Base-by-base conservation (phyloP, 2,113 vertebrate species). In the Vidua chalybeata region DNA sequence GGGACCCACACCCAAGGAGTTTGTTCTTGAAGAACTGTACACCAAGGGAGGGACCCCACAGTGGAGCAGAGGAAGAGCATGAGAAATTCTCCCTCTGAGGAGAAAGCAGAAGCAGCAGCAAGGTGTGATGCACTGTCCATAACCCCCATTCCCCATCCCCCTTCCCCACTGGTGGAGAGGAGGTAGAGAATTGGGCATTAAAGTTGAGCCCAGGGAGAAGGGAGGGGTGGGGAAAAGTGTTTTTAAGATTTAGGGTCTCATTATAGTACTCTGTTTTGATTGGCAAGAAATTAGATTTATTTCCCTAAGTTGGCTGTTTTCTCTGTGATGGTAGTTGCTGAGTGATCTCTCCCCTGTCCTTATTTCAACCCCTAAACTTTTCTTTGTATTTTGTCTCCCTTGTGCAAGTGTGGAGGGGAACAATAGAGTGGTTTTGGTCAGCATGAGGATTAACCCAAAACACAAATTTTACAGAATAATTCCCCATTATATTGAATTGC, bases 1-100 rank as follows among this genome's bases (percentile, higher is more conserved):
- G 7, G 4, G 8, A 30, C 22, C 5, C 7, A 22, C 9, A 7
- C 5, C 18, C 45, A 3, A 64, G 21, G 11, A 48, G 7, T 6
- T 22, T 66, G 10, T 12, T 75, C 13, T 15, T 52, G 33, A 58
- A 75, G 55, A 12, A 15, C 49, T 58, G 19, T 15, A 54, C 2
- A 15, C 7, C 4, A 14, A 18, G 9, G 15, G 28, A 49, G 10
- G 1, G 14, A n/a, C 5, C 4, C 12, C 20, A n/a, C 0, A 0
- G 3, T 49, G 27, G 17, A 55, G 17, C 6, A 67, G 23, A 4
- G 13, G 7, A 66, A 37, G 51, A 49, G 6, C 3, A 1, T n/a
- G 24, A 72, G 46, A 3, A n/a, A 6, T 31, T 19, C 15, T 86
- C 4, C 4, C 11, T n/a, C 19, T 22, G 13, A 66, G 30, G 14